phyloP scores from a whole-genome alignment of 2,113 vertebrate genomes.

The Psammodynastes pulverulentus region DNA sequence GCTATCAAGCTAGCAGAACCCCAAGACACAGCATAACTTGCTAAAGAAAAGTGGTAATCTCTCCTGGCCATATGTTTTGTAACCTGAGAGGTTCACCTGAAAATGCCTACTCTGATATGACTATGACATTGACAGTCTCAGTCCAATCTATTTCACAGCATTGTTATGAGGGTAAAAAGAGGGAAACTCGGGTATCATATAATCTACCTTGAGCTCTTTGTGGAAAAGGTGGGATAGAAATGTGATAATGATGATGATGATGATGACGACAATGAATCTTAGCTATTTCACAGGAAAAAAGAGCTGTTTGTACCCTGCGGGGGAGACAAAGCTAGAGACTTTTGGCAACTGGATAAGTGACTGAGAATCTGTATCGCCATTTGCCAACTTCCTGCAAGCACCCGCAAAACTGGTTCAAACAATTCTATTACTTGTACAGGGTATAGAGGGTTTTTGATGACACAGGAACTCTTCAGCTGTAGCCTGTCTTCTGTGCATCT shows the following conservation, averaged over 20 bases:
- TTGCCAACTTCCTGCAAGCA: not conserved
- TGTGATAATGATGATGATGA: not conserved
- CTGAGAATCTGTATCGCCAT: not conserved
- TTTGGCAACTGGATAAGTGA: not conserved
- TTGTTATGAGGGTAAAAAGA: not conserved
- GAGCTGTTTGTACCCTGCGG: not conserved
- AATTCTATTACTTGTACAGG: fast-evolving
- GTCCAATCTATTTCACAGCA: not conserved
- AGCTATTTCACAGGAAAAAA: not conserved
- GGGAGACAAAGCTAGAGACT: not conserved
- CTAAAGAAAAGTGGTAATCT: not conserved
- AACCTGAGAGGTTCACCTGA: not conserved
- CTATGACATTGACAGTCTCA: not conserved
- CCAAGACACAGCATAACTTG: not conserved
- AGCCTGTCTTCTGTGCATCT: not conserved
- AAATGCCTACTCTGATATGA: not conserved
- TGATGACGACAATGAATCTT: not conserved
- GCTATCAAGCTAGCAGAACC: not conserved
- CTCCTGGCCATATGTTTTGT: not conserved
- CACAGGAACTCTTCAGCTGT: not conserved
- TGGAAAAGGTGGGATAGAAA: not conserved
- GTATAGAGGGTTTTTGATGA: not conserved
- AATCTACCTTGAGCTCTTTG: not conserved
- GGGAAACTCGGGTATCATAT: not conserved
- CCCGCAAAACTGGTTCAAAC: conserved; percentile 12